Conservation (phyloP, 2,113 vertebrate species). For the Synchiropus splendidus region DNA sequence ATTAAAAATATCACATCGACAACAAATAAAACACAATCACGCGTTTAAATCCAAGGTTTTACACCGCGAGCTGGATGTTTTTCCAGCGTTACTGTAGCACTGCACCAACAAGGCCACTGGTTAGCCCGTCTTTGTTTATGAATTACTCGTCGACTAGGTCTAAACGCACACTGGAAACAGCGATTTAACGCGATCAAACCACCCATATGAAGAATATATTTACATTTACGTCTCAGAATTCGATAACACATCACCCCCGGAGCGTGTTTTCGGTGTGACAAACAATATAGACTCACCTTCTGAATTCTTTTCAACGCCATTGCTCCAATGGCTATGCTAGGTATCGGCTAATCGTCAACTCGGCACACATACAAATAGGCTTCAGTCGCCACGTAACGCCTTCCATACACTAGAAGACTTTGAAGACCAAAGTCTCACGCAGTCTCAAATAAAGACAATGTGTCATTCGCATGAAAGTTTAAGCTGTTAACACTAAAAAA, state of each 20-base stretch:
- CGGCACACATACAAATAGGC: slow-evolving; percentile 50
- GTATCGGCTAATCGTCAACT: slow-evolving; percentile 56
- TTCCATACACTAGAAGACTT: no score
- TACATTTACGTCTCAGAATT: background rate
- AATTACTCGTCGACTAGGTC: slow-evolving; percentile 19
- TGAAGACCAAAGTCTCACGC: no score
- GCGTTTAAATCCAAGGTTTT: no score
- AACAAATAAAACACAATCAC: no score
- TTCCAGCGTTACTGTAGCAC: slow-evolving; percentile 22
- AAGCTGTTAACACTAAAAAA: no score
- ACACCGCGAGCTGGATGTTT: no score
- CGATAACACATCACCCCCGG: fast-evolving
- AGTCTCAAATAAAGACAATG: no score
- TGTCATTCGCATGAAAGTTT: no score
- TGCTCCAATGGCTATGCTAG: slow-evolving; percentile 58
- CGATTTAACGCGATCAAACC: background rate
- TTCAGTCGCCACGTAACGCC: slow-evolving; percentile 32
- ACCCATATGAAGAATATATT: background rate
- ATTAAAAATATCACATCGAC: no score
- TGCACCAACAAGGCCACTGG: slow-evolving; percentile 47
- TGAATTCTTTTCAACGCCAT: slow-evolving; percentile 80
- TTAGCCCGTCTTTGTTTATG: slow-evolving; percentile 62
- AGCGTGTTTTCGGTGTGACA: background rate
- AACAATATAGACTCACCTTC: slow-evolving; percentile 67
- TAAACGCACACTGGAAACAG: slow-evolving; percentile 14